Evolutionary conservation across 1,140 invertebrate genomes (phyloP), one percentile per base, ranked within the genome.

Genomic region (Limonius californicus): DNA sequence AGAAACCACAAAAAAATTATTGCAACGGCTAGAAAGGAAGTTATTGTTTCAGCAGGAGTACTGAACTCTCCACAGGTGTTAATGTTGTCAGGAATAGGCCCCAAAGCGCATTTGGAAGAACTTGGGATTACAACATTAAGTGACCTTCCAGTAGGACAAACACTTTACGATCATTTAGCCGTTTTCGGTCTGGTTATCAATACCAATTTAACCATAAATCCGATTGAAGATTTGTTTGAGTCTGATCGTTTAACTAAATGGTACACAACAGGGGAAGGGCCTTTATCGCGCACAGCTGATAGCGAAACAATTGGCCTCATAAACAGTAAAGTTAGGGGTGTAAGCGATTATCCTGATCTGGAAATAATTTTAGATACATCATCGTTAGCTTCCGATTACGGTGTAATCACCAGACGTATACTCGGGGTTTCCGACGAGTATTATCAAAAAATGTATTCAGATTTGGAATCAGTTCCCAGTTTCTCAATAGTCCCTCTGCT

Each of bases 31-130:
- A 84, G 78, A 11, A 92, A 90, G 70, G 95, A 97, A 76, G 86
- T 96, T 0, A 90, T 95, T 53, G 66, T 95, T 1, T 91, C 89
- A 7, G 90, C 85, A 0, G 95, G 95, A 0, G 82, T 91, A 0
- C 82, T 97, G 0, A 92, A 93, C 72, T 91, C 92, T 0, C 89
- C 95, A 0, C 94, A 97, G 73, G 68, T 93, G 8, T 73, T 94
- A 16, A 89, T 91, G 85, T 78, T 92, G 0, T 89, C 88, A 0
- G 91, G 91, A 0, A 80, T 93, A 8, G 91, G 90, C 0, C 88
- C 89, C 6, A 82, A 76, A 16, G 72, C 80, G 45, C 77, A 85
- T 23, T 69, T 87, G 2, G 63, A 76, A 20, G 68, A 78, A 39
- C 66, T 73, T 0, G 69, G 69, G 43, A 79, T 80, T 27, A 70